These are phyloP conservation scores for Epizoanthus illoricatus DNA, from an alignment of 92 coral and sea anemone species.

Conservation along the genomic window DNA sequence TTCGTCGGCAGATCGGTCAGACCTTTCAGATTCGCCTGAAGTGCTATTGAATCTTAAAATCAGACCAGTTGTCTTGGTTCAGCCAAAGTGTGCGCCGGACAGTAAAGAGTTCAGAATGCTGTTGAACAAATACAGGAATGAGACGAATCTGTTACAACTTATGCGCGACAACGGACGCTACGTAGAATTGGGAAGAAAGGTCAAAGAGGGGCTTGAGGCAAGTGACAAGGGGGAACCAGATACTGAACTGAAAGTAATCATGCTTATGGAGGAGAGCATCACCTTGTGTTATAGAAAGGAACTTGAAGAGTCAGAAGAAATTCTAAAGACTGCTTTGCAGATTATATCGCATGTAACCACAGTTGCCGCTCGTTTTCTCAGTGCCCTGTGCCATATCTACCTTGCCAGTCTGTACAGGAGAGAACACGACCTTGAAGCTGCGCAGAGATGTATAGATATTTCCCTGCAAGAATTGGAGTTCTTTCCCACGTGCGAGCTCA, in stretches of 20 bases:
- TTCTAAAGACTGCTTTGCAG: neutral
- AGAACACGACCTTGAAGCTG: neutral
- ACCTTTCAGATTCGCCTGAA: no score
- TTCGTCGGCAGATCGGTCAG: neutral
- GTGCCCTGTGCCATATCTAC: neutral
- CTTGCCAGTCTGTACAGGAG: conserved; percentile 6
- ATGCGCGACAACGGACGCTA: conserved; percentile 18
- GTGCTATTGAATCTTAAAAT: no score
- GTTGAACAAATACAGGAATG: neutral
- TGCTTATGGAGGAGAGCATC: conserved; percentile 2
- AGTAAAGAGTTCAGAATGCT: neutral
- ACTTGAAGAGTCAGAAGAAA: neutral
- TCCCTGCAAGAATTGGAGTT: neutral
- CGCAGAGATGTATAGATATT: neutral
- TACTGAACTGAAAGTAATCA: neutral
- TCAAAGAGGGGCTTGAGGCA: neutral
- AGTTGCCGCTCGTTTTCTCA: neutral
- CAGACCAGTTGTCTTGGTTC: neutral
- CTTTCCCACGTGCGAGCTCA: conserved; percentile 2
- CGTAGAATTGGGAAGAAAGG: neutral
- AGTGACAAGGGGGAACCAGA: neutral
- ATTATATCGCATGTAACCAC: neutral
- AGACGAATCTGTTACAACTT: neutral
- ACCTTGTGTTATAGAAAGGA: neutral
- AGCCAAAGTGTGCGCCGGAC: neutral